Base-by-base conservation (phyloP, 2,113 vertebrate species). In the Acinonyx jubatus region DNA sequence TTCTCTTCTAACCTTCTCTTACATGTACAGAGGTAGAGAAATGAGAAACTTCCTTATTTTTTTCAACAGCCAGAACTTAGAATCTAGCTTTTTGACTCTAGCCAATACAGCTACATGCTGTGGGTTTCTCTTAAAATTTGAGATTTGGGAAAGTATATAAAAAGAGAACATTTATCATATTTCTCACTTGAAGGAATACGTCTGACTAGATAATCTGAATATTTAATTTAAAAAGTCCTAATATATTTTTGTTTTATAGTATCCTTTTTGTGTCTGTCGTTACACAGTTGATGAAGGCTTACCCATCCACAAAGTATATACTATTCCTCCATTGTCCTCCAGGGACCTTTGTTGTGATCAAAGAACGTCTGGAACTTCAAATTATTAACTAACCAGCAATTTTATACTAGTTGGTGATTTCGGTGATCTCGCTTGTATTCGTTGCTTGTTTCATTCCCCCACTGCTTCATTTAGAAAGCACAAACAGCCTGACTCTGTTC, bases 181-280 rank as follows among this genome's bases (percentile, higher is more conserved):
- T 84, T 85, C 31, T 97, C 21, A 57, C 87, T 33, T 52, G 57
- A 74, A 5, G n/a, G 18, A 73, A 55, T 38, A 50, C 8, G 10
- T 61, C 65, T 68, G 38, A 86, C 23, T 81, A 71, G 41, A 48
- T 81, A n/a, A n/a, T 50, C 27, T 84, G 19, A 80, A 84, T 74
- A 97, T 89, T 19, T 92, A 65, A 63, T 50, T 96, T 74, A 11
- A 84, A 95, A 85, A 52, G 55, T 29, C 41, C 14, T 81, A 90
- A 93, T 87, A 38, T 71, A 48, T 68, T 80, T 96, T 65, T 68
- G 55, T 69, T 81, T 90, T 52, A 50, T 27, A 11, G 8, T 65
- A 71, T 79, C n/a, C 8, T 50, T 81, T 93, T 91, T 52, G 38
- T 52, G 15, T 33, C 50, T 76, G 2, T 50, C 52, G 55, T 41